phyloP scores from a whole-genome alignment of 2,113 vertebrate genomes.

The Sterrhoptilus dennistouni region DNA sequence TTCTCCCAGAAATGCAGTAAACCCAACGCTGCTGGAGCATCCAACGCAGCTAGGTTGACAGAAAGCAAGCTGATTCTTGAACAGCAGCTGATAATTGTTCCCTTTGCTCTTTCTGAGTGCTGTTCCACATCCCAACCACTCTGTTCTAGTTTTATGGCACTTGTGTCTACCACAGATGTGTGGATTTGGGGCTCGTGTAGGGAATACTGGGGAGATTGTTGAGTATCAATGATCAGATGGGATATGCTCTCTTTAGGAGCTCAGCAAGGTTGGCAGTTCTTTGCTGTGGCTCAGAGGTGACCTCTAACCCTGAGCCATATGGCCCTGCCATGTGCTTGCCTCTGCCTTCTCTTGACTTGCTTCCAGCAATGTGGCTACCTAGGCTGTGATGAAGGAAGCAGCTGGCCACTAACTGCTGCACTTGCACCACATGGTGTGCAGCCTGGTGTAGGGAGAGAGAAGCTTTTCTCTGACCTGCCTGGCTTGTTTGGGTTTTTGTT shows the following conservation, averaged over 20 bases:
- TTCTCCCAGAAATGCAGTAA: background rate
- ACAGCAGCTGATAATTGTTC: background rate
- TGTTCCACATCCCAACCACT: background rate
- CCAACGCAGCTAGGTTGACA: background rate
- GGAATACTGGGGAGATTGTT: background rate
- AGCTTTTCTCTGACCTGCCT: background rate
- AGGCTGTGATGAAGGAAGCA: background rate
- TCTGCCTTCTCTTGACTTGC: background rate
- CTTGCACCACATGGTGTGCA: background rate
- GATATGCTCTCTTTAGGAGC: background rate
- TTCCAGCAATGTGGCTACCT: conserved; percentile 14
- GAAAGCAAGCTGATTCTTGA: background rate
- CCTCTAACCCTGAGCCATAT: conserved; percentile 17
- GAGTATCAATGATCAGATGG: background rate
- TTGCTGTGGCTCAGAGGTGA: background rate
- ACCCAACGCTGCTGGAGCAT: background rate
- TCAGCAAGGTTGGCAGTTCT: background rate
- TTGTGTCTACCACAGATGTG: background rate
- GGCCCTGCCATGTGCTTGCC: background rate
- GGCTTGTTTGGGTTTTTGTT: background rate
- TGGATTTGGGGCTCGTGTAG: background rate
- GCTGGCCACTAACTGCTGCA: conserved; percentile 32
- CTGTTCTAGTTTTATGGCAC: background rate
- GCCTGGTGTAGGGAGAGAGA: background rate
- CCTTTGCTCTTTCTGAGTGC: background rate